Percentiles rank a stretch among this genome's conserved stretches.
These are phyloP conservation scores for Gila orcuttii DNA, from an alignment of 2,113 vertebrate genomes.

Conservation along the genomic window DNA sequence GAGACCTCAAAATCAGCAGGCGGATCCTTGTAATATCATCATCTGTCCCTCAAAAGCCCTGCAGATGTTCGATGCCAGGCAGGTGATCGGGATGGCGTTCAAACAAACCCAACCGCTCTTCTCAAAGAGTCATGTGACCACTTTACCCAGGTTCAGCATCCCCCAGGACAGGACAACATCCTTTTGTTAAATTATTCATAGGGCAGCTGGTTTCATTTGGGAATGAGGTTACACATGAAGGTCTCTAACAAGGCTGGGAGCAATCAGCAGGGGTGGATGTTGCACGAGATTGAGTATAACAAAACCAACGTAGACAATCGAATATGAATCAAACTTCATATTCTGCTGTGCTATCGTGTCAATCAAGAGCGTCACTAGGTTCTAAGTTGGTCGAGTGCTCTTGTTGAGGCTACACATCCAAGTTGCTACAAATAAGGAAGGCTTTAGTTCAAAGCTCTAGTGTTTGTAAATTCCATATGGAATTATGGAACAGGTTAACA, in stretches of 20 bases:
- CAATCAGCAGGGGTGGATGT: constrained; percentile 48
- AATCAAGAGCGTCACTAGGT: constrained; percentile 8
- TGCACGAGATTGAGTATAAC: constrained; percentile 25
- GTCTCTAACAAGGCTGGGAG: constrained; percentile 50
- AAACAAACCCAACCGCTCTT: constrained; percentile 9
- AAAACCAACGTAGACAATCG: background rate
- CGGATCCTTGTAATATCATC: constrained; percentile 19
- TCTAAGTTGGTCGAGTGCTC: background rate
- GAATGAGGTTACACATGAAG: constrained; percentile 47
- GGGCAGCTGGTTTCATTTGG: constrained; percentile 58
- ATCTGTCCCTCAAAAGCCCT: background rate
- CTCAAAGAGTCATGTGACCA: constrained; percentile 16
- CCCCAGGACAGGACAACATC: constrained; percentile 22
- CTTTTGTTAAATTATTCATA: constrained; percentile 49
- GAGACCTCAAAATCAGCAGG: constrained; percentile 40
- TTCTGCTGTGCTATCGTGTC: background rate
- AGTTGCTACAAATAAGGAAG: constrained; percentile 17
- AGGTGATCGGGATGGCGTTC: constrained; percentile 23
- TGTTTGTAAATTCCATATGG: constrained; percentile 13
- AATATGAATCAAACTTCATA: background rate
- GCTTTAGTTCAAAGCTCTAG: background rate
- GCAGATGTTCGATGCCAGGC: constrained; percentile 25
- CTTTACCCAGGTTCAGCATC: constrained; percentile 20
- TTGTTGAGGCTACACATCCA: background rate
- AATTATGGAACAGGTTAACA: constrained; percentile 35